Conservation (phyloP, 2,797 vertebrate genomes). For the Parauchenoglanis ngamensis region DNA sequence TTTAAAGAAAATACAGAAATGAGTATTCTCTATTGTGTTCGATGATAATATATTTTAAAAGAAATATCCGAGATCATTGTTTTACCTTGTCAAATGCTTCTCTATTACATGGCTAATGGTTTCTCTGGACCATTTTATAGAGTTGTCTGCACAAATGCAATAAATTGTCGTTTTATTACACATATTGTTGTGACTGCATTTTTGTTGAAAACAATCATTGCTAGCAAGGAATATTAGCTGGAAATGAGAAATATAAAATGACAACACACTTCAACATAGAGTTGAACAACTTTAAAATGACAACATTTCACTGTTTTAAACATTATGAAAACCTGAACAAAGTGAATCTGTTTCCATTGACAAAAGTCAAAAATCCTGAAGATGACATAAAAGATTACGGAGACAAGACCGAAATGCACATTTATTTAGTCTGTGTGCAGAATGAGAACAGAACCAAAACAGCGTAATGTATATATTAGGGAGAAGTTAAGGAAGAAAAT, state of each 20-base stretch:
- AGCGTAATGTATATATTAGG: neutral
- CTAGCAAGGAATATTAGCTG: neutral
- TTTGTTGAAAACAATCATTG: neutral
- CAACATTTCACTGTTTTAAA: neutral
- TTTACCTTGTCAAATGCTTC: conserved; percentile 81
- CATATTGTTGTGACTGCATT: conserved; percentile 61
- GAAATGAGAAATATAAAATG: neutral
- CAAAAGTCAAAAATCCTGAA: too few species aligned
- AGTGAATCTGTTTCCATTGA: neutral
- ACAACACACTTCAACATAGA: neutral
- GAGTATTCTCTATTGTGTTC: conserved; percentile 73
- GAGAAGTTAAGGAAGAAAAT: too few species aligned
- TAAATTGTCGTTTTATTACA: conserved; percentile 89
- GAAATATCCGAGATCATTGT: conserved; percentile 61
- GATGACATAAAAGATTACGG: too few species aligned
- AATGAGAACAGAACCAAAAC: neutral
- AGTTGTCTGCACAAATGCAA: conserved; percentile 89
- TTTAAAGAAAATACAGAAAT: conserved; percentile 64
- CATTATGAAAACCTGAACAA: neutral
- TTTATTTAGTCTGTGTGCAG: neutral
- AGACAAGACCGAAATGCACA: neutral
- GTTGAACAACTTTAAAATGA: neutral
- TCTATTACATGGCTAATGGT: conserved; percentile 79
- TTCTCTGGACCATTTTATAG: conserved; percentile 86
- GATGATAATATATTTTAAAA: conserved; percentile 68